A percentile compares a stretch with the other conserved stretches of the same genome.
Evolutionary conservation across 2,797 vertebrate genomes (phyloP).

Genomic region (Atherinosoma microstoma): DNA sequence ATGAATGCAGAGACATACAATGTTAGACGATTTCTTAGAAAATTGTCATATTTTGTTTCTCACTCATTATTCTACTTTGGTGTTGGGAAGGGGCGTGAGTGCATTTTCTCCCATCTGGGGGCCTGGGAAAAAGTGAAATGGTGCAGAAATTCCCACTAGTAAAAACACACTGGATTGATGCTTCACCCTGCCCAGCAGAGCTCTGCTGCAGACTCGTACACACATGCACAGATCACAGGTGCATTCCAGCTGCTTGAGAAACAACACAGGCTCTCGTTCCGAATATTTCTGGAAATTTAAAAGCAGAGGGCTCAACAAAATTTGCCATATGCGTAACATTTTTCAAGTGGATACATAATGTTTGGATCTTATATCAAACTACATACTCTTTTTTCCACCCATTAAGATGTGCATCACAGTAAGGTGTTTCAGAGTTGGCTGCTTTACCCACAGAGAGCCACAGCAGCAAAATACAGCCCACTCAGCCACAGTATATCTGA

Average conservation of each 20-base stretch:
- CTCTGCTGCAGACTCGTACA: conserved; percentile 28
- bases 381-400: background rate
- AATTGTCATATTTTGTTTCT: conserved; percentile 35
- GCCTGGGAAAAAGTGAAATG: conserved; percentile 51
- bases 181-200: conserved; percentile 40
- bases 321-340: background rate
- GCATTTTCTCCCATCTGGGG: conserved; percentile 28
- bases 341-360: background rate
- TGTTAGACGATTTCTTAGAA: conserved; percentile 24
- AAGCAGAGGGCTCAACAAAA: conserved; percentile 16
- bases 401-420: background rate
- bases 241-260: conserved; percentile 33
- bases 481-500: conserved; percentile 43
- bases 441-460: conserved; percentile 13
- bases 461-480: conserved; percentile 17
- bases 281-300: conserved; percentile 29
- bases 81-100: conserved; percentile 13
- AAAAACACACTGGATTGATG: conserved; percentile 32
- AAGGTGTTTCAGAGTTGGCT: background rate
- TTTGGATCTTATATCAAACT: conserved; percentile 14
- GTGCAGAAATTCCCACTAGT: conserved; percentile 39
- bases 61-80: conserved; percentile 40
- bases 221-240: conserved; percentile 31
- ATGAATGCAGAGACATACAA: conserved; percentile 9
- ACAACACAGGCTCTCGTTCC: conserved; percentile 1